Evolutionary conservation across 2,888 invertebrate species (phyloP), one percentile per base, ranked within the genome.

Genomic region (Mythimna lalbum): DNA sequence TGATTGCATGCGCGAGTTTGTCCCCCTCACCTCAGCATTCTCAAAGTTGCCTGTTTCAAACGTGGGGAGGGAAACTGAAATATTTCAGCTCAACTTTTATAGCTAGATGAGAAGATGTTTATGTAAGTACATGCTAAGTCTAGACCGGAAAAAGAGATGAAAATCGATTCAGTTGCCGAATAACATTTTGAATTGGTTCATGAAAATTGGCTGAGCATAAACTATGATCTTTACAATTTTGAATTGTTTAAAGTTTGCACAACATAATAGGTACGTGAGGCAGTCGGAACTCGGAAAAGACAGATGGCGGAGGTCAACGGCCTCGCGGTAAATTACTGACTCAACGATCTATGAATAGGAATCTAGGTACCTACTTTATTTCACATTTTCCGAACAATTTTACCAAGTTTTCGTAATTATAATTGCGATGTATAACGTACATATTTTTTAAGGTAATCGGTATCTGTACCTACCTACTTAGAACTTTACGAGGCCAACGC

Each of bases 1-100:
- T 92, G 95, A 95, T 95, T 92, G 84, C 86, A 86, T 87, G 90
- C 90, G 90, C 90, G 89, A 87, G 84, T 71, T 69, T 86, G 86
- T 88, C 90, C 88, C 88, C 90, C 89, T 89, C 87, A 85, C 85
- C 83, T 83, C 76, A 73, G 85, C 77, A 80, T 80, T 83, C 84
- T 85, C 84, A 81, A 85, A 86, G 88, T 89, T 90, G 87, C 88
- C 89, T 83, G 86, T 86, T 87, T 86, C 69, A 76, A 89, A 89
- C 69, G 74, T 57, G 86, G 88, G 85, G 89, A 90, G 89, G 87
- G 88, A 89, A 91, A 88, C 86, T 88, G 87, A 88, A 87, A 89
- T 90, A 88, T 88, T 88, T 83, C 72, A 80, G 78, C 50, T 50
- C 69, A 79, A 78, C 81, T 86, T 85, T 87, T 69, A 69, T 85